These are phyloP conservation scores for Melanerpes aurifrons DNA, from an alignment of 2,113 vertebrate species.

Conservation along the genomic window DNA sequence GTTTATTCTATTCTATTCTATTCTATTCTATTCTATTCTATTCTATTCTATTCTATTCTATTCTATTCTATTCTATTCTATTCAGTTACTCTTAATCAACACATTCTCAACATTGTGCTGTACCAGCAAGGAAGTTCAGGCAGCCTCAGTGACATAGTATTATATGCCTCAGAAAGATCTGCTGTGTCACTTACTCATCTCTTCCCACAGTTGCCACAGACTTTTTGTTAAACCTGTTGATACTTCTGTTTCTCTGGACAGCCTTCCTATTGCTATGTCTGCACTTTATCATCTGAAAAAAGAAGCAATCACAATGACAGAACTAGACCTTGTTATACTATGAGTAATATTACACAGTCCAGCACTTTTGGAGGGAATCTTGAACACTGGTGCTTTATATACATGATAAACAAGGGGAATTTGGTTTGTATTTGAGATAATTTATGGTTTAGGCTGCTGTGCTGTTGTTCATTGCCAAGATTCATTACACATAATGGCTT, in stretches of 20 bases:
- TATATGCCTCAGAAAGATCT: background rate
- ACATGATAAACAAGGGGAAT: conserved; percentile 68
- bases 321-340: conserved; percentile 65
- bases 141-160: background rate
- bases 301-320: conserved; percentile 57
- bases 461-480: conserved; percentile 52
- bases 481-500: conserved; percentile 67
- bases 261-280: background rate
- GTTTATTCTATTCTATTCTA: no score
- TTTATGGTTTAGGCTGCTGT: conserved; percentile 46
- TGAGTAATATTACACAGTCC: conserved; percentile 67
- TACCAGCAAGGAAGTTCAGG: background rate
- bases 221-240: conserved; percentile 42
- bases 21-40: no score
- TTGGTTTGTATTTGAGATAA: conserved; percentile 68
- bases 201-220: background rate
- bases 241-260: conserved; percentile 4
- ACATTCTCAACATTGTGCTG: background rate
- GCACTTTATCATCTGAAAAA: conserved; percentile 47
- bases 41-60: no score
- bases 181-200: background rate
- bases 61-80: no score
- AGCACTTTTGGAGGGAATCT: conserved; percentile 66
- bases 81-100: background rate
- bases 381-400: conserved; percentile 54